A percentile compares a stretch with the other conserved stretches of the same genome.
These are phyloP conservation scores for Acanthococcus lagerstroemiae DNA, from an alignment of 2,888 invertebrate genomes.

Conservation along the genomic window DNA sequence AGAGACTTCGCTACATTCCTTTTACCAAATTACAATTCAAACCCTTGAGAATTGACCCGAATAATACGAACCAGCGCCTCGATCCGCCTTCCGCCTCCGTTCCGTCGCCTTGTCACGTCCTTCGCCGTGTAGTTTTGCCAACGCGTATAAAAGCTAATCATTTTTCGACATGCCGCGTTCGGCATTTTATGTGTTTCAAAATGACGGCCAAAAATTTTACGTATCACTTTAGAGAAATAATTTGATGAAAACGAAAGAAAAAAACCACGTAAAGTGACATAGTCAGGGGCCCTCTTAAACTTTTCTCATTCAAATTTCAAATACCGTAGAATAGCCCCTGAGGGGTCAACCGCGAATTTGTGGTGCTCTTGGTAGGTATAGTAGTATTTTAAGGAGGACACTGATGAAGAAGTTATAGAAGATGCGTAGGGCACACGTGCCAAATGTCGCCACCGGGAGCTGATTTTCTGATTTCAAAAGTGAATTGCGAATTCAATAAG, in stretches of 20 bases:
- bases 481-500: no score
- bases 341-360: no score
- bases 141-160: background rate
- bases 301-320: no score
- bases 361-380: no score
- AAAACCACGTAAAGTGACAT: no score
- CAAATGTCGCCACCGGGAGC: no score
- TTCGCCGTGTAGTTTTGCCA: background rate
- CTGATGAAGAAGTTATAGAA: no score
- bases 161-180: background rate
- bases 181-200: background rate
- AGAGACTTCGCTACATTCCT: conserved; percentile 21
- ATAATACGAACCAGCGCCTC: conserved; percentile 8
- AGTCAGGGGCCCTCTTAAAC: no score
- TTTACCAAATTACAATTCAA: conserved; percentile 20
- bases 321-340: no score
- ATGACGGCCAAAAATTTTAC: background rate
- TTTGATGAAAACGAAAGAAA: background rate
- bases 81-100: background rate
- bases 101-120: background rate
- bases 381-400: no score
- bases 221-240: background rate
- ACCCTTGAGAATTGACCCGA: conserved; percentile 26
- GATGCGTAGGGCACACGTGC: no score
- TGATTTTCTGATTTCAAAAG: no score